These are phyloP conservation scores for Chymomyza procnemis DNA, from an alignment of 2,888 invertebrate species.

Conservation along the genomic window DNA sequence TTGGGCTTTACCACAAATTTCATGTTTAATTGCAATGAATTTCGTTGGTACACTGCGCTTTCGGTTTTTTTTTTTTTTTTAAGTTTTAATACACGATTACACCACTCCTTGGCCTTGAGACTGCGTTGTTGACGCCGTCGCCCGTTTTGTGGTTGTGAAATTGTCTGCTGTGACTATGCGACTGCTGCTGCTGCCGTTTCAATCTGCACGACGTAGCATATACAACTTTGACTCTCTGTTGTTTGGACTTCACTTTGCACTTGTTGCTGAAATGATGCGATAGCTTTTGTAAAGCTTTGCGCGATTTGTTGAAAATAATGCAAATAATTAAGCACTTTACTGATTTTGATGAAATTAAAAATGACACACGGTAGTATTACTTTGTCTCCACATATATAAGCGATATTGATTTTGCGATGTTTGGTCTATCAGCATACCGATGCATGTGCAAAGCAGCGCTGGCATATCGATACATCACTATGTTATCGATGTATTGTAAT, in stretches of 20 bases:
- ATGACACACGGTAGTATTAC: conserved; percentile 39
- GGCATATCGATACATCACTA: neutral
- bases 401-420: neutral
- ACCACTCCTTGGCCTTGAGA: conserved; percentile 52
- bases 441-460: neutral
- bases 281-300: conserved; percentile 63
- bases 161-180: conserved; percentile 11
- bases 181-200: neutral
- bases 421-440: neutral
- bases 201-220: neutral
- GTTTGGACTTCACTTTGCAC: conserved; percentile 16
- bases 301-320: conserved; percentile 53
- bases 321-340: conserved; percentile 67
- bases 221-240: neutral
- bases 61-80: neutral
- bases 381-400: neutral
- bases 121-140: conserved; percentile 45
- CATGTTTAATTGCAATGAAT: conserved; percentile 77
- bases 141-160: conserved; percentile 12
- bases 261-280: conserved; percentile 22
- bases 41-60: conserved; percentile 42
- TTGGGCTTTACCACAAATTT: conserved; percentile 77
- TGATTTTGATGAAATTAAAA: conserved; percentile 59
- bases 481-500: neutral
- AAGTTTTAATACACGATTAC: too few relatives aligned